Evolutionary conservation across 2,113 vertebrate genomes (phyloP).

Genomic region (Lepisosteus osseus): DNA sequence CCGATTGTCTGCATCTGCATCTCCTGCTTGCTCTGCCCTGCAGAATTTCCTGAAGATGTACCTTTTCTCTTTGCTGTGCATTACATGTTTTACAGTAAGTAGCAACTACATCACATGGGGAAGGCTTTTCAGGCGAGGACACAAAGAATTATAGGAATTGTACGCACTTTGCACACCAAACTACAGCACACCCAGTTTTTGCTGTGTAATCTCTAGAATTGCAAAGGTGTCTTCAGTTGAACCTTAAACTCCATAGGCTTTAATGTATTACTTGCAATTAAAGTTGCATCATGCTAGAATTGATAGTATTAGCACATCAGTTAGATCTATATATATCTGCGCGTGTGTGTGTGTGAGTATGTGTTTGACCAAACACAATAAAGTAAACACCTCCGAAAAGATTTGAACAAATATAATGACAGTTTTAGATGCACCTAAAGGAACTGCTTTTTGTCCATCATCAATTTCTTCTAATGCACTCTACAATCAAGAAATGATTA

Average conservation of each 20-base stretch:
- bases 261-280: too few relatives aligned
- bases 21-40: slow-evolving; percentile 8
- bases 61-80: not conserved
- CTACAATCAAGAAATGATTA: slow-evolving; percentile 49
- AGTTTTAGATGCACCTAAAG: slow-evolving; percentile 10
- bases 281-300: too few relatives aligned
- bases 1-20: slow-evolving; percentile 8
- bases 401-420: slow-evolving; percentile 17
- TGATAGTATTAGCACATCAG: too few relatives aligned
- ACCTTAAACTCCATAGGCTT: too few relatives aligned
- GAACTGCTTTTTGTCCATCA: slow-evolving; percentile 38
- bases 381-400: not conserved
- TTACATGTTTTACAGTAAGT: not conserved
- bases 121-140: not conserved
- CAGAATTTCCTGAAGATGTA: not conserved
- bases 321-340: not conserved
- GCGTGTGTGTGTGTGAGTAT: not conserved
- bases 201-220: too few relatives aligned
- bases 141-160: too few relatives aligned
- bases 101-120: not conserved
- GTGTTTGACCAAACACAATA: not conserved
- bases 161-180: too few relatives aligned
- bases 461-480: slow-evolving; percentile 51
- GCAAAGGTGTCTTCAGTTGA: too few relatives aligned
- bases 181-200: too few relatives aligned